phyloP scores from a whole-genome alignment of 2,113 vertebrate genomes.

The Ciconia boyciana region DNA sequence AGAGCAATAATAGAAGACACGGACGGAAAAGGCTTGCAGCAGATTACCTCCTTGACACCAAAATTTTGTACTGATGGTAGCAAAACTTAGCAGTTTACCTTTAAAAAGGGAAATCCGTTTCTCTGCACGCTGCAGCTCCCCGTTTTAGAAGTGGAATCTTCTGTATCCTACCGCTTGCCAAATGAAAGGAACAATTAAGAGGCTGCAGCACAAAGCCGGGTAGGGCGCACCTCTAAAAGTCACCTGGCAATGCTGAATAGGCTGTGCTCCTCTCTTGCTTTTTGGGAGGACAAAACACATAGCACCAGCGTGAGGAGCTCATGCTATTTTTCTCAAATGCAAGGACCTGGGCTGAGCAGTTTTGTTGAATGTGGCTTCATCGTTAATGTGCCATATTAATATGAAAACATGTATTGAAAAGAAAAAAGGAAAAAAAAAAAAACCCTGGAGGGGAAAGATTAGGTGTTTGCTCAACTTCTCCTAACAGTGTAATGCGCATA shows the following conservation, averaged over 20 bases:
- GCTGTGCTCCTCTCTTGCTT: fast-evolving
- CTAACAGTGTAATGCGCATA: fast-evolving
- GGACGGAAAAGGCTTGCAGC: background rate
- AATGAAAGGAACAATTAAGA: background rate
- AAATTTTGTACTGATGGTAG: background rate
- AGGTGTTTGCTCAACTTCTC: background rate
- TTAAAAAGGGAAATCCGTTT: background rate
- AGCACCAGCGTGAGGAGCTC: background rate
- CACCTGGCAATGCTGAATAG: fast-evolving
- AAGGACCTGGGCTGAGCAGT: background rate
- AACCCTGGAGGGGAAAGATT: background rate
- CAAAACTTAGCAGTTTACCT: background rate
- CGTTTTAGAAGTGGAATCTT: background rate
- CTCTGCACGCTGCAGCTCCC: background rate
- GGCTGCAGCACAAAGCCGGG: background rate
- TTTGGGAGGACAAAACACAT: fast-evolving
- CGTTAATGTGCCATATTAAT: background rate
- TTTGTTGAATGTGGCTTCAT: background rate
- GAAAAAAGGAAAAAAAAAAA: too few relatives aligned
- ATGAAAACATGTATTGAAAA: background rate
- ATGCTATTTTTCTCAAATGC: background rate
- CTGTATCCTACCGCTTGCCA: background rate
- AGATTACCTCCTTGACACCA: background rate
- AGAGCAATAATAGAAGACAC: background rate
- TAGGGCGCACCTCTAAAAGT: background rate